Conservation (phyloP, 2,888 invertebrate species). For the Amaurobius ferox region DNA sequence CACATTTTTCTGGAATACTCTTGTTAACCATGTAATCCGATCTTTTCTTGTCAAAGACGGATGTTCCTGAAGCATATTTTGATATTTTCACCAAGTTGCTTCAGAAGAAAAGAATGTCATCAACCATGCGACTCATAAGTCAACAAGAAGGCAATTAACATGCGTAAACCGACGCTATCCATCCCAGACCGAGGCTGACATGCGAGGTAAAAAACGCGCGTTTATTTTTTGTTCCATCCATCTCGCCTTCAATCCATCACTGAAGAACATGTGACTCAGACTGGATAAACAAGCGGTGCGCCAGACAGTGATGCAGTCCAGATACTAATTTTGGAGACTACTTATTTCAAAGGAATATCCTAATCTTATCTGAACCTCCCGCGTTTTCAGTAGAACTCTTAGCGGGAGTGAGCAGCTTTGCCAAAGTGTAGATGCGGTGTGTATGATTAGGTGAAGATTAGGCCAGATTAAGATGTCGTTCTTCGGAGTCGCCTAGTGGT, state of each 20-base stretch:
- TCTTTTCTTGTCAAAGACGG: too few species aligned
- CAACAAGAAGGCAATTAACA: background rate
- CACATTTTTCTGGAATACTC: too few species aligned
- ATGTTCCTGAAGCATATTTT: too few species aligned
- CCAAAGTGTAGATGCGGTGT: background rate
- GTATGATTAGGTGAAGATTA: background rate
- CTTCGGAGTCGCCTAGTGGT: too few species aligned
- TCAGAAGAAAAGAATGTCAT: background rate
- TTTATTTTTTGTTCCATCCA: conserved; percentile 52
- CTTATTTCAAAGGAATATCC: background rate
- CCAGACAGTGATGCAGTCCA: background rate
- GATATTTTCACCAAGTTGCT: background rate
- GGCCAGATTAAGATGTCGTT: too few species aligned
- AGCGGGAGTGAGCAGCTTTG: background rate
- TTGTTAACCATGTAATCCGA: too few species aligned
- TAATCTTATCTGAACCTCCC: background rate
- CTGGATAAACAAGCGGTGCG: conserved; percentile 42
- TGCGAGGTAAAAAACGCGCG: background rate
- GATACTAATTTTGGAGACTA: conserved; percentile 34
- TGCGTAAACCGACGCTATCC: background rate
- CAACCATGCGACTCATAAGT: background rate
- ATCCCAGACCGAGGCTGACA: background rate
- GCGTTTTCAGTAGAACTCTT: background rate
- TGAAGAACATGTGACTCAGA: conserved; percentile 35
- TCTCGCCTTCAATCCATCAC: conserved; percentile 27